Evolutionary conservation across 1,140 invertebrate genomes (phyloP), one percentile per base, ranked within the genome.

Genomic region (Bombus pyrosoma): DNA sequence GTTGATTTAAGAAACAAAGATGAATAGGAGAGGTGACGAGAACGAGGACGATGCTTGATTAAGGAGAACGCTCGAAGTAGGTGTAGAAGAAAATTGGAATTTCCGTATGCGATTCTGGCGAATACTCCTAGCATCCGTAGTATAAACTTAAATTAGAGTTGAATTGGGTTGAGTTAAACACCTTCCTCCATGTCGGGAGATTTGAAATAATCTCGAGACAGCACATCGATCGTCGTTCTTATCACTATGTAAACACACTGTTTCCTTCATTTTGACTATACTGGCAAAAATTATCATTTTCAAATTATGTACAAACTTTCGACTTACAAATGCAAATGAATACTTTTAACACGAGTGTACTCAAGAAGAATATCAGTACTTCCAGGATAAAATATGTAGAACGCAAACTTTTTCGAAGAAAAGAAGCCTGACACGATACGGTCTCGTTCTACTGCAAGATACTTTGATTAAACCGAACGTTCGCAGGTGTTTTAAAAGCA

Each of bases 1-100:
- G 86, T 72, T 80, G 71, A 66, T 78, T 81, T 62, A 78, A 78
- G 75, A 71, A 69, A 74, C 83, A 68, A 76, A 85, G 79, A 76
- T 86, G 83, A 87, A 89, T 84, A 83, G 83, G 62, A 74, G 81
- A 39, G 53, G 32, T 59, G 79, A 22, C 41, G 43, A 34, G 37
- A 41, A 59, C 72, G 34, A 32, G 32, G 37, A n/a, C 8, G 47
- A 25, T 57, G 62, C 25, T 72, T 72, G 76, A 84, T 84, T 62
- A 72, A 79, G 53, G 25, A 41, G 57, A 64, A 80, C 18, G 10
- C 75, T 25, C 5, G 57, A 53, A 18, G 47, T 22, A 39, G 47
- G 57, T 39, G 34, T 53, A 8, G 59, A 39, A 41, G 77, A 39
- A 80, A 85, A 80, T 84, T 53, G 22, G 10, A 53, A 84, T 84